Conservation (phyloP, 2,797 vertebrate genomes). For the Muscicapa striata region DNA sequence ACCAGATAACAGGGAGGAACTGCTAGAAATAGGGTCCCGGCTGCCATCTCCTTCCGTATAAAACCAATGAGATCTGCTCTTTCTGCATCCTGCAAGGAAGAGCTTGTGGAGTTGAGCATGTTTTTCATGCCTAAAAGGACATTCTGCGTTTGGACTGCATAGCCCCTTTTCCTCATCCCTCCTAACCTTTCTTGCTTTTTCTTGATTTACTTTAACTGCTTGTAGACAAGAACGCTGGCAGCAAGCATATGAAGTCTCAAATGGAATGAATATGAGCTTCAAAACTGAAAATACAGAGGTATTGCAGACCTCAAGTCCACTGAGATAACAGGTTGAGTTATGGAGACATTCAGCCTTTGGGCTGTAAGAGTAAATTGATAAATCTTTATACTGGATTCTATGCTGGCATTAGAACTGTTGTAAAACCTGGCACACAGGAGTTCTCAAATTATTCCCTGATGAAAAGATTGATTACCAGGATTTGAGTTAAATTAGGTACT, state of each 20-base stretch:
- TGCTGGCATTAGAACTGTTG: neutral
- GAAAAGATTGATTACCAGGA: neutral
- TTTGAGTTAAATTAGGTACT: neutral
- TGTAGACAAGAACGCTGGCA: neutral
- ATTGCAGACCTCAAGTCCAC: neutral
- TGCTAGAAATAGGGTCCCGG: conserved; percentile 1
- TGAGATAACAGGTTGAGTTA: neutral
- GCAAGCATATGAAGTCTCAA: neutral
- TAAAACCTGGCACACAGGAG: neutral
- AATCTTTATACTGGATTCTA: neutral
- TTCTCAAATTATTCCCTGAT: neutral
- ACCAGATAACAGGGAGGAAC: neutral
- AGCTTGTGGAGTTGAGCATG: neutral
- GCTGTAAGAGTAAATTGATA: neutral
- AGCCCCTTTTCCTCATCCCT: neutral
- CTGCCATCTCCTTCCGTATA: neutral
- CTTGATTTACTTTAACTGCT: neutral
- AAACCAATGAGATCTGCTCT: neutral
- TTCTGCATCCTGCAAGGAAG: neutral
- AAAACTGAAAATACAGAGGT: neutral
- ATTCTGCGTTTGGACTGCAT: neutral
- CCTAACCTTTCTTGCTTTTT: neutral
- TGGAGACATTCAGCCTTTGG: neutral
- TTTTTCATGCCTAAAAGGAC: neutral
- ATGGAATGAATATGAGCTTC: neutral